phyloP scores from a whole-genome alignment of 2,113 vertebrate genomes.

The Periophthalmus modestus region DNA sequence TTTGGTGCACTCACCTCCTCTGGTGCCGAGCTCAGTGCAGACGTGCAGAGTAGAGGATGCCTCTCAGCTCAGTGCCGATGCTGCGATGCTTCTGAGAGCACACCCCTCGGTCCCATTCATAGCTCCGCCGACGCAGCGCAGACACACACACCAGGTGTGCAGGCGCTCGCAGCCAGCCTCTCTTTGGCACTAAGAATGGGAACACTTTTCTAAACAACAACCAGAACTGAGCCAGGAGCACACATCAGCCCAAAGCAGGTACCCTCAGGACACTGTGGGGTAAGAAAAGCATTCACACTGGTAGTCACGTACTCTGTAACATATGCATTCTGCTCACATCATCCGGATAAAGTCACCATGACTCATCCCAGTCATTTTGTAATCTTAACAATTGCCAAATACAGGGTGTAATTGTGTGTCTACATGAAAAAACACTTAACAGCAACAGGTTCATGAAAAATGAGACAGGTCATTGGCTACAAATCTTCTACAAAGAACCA shows the following conservation, averaged over 20 bases:
- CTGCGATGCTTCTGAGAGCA: conserved; percentile 58
- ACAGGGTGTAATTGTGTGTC: conserved; percentile 10
- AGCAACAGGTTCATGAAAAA: conserved; percentile 60
- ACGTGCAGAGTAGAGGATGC: conserved; percentile 56
- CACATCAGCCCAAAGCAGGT: conserved; percentile 1
- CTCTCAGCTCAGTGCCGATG: conserved; percentile 63
- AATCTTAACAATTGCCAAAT: conserved; percentile 29
- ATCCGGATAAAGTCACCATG: conserved; percentile 39
- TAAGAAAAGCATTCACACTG: too few species aligned
- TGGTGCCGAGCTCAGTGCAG: conserved; percentile 45
- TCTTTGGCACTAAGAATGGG: conserved; percentile 3
- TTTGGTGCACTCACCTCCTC: conserved; percentile 51
- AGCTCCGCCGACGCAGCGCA: conserved; percentile 54
- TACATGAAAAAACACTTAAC: conserved; percentile 27
- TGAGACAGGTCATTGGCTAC: conserved; percentile 37
- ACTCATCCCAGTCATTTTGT: conserved; percentile 44
- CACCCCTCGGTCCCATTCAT: conserved; percentile 72
- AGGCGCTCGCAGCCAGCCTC: conserved; percentile 29
- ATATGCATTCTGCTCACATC: conserved; percentile 33
- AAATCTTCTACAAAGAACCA: conserved; percentile 18
- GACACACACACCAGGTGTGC: conserved; percentile 34
- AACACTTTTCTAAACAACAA: neutral
- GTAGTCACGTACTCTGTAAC: neutral
- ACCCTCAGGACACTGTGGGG: neutral
- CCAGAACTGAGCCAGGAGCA: conserved; percentile 1